Percentiles rank a stretch among this genome's conserved stretches.
Conservation (phyloP, 92 coral and sea anemone species). For the Chrysogorgia sp. region DNA sequence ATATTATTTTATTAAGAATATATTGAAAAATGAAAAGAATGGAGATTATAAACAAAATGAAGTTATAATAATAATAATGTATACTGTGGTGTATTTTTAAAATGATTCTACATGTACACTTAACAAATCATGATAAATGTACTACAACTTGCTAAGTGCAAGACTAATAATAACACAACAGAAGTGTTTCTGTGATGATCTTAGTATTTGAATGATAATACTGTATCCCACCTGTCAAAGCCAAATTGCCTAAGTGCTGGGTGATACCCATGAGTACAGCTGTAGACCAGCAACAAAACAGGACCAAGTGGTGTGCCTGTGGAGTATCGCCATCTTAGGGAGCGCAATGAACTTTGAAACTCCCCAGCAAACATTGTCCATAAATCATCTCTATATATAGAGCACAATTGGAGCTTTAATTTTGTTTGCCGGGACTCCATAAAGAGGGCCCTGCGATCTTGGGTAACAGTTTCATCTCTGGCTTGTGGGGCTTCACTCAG, state of each 20-base stretch:
- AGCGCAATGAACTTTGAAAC: constrained; percentile 60
- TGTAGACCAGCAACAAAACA: constrained; percentile 41
- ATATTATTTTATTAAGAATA: no score
- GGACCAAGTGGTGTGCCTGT: constrained; percentile 21
- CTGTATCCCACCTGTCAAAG: constrained; percentile 12
- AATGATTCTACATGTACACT: no score
- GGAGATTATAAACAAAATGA: no score
- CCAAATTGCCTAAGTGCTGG: constrained; percentile 35
- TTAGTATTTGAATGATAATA: no score
- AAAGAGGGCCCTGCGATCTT: constrained; percentile 38
- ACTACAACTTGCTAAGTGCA: not conserved
- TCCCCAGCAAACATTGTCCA: constrained; percentile 73
- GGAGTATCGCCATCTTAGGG: constrained; percentile 37
- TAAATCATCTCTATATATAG: constrained; percentile 66
- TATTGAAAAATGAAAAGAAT: no score
- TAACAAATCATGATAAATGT: no score
- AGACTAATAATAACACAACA: not conserved
- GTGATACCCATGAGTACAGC: constrained; percentile 27
- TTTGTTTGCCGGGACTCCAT: constrained; percentile 29
- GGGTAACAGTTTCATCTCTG: not conserved
- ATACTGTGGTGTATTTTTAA: no score
- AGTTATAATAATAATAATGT: no score
- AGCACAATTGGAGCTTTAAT: constrained; percentile 63
- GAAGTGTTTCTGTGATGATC: not conserved
- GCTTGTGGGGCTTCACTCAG: not conserved